Base-by-base conservation (phyloP, 2,888 invertebrate species). In the Agonopterix alstromeriana region DNA sequence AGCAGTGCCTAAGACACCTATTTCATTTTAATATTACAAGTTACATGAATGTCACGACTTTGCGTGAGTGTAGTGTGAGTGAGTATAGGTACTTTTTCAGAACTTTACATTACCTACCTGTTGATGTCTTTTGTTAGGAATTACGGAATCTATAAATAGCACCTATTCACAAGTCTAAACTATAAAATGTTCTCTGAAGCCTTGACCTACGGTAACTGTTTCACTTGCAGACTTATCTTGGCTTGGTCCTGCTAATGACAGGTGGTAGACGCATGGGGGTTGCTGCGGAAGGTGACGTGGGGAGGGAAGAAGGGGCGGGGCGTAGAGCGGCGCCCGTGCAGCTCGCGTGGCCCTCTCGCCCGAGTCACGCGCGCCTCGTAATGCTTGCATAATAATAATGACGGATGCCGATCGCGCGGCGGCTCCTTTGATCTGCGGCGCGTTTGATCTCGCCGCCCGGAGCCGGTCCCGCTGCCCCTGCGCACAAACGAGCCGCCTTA, bases 331-430 rank as follows among this genome's bases (percentile, higher is more conserved):
- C 81, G 83, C 83, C 82, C 83, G 84, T 82, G 82, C 79, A 70
- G 61, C 82, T 84, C 85, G 86, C 87, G 87, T 85, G 85, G 83
- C 83, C 82, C 82, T 83, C 85, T 81, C 82, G 85, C 82, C 77
- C 76, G 84, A 87, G 82, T 88, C 87, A 88, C 87, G 87, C 85
- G 85, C 87, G 84, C 82, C 83, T 82, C 79, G 86, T 88, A 88
- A 87, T 88, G 87, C 87, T 88, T 88, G 87, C 87, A 88, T 88
- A 88, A 87, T 88, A 88, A 88, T 88, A 88, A 88, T 88, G 87
- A 88, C 87, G 87, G 87, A 87, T 87, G 87, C 87, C 87, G 87
- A 88, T 88, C 87, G 87, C 87, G 86, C 83, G 80, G 86, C 87
- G 87, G 87, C 80, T 63, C 81, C 85, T 87, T 88, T 88, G 87